Evolutionary conservation across 2,797 vertebrate species (phyloP).

Genomic region (Ambastaia sidthimunki): DNA sequence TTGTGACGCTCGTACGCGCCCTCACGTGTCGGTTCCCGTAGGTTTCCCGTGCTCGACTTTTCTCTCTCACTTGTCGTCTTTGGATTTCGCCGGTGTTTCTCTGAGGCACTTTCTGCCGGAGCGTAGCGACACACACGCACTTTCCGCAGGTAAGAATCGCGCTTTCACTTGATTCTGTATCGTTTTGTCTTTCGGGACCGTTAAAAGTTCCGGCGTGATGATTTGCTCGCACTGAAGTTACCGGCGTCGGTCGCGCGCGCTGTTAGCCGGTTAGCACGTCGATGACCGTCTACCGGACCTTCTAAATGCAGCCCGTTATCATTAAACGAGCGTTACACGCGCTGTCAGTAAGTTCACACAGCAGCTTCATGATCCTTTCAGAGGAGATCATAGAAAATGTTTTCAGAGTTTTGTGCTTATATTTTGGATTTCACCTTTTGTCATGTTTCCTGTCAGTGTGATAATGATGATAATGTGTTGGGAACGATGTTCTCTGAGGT

Average conservation of each 20-base stretch:
- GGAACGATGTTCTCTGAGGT: too few species aligned
- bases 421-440: too few species aligned
- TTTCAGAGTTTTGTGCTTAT: too few species aligned
- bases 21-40: conserved; percentile 94
- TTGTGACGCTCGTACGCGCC: conserved; percentile 84
- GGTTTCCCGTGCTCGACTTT: conserved; percentile 85
- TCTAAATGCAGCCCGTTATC: too few species aligned
- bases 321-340: too few species aligned
- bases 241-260: neutral
- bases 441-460: too few species aligned
- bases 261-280: too few species aligned
- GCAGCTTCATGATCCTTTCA: too few species aligned
- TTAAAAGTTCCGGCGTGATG: conserved; percentile 9
- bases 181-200: conserved; percentile 59
- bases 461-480: too few species aligned
- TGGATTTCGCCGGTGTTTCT: conserved; percentile 65
- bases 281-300: too few species aligned
- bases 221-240: neutral
- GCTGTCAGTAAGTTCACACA: too few species aligned
- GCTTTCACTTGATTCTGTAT: conserved; percentile 62
- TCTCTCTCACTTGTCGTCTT: conserved; percentile 71
- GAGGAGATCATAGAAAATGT: too few species aligned
- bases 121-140: neutral
- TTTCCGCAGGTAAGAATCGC: conserved; percentile 84
- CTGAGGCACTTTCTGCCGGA: neutral